Evolutionary conservation across 2,888 invertebrate genomes (phyloP), one percentile per base, ranked within the genome.

Genomic region (Volucella bombylans): DNA sequence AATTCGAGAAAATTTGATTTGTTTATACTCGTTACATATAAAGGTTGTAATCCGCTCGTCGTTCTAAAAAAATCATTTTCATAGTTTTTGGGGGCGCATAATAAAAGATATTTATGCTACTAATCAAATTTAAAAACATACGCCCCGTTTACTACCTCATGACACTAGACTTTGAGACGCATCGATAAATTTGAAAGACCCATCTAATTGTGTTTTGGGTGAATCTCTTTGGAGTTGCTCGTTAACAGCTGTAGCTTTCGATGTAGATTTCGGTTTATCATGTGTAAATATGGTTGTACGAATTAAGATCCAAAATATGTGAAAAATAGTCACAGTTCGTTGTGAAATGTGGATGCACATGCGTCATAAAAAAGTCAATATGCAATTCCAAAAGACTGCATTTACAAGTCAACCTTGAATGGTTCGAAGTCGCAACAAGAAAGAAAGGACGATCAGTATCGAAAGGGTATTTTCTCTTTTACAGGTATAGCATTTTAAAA

Each of bases 151-250:
- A 45, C 9, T 31, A 31, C 31, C 23, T 45, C n/a, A n/a, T 23
- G 61, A 45, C 47, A 61, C 43, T 59, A 43, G 43, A 59, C 45
- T 23, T 61, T 61, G 61, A 31, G 61, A 45, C 47, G 61, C 61
- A 61, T 45, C 45, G 61, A 8, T 61, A 23, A 23, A 23, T 45
- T 45, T 18, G 9, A 45, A n/a, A 23, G 11, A 6, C 31, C 23
- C 31, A 31, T 31, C 8, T 9, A 57, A 41, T 15, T 45, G 1
- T n/a, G 23, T 47, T n/a, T 61, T 3, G 45, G 47, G 39, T 8
- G 59, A 59, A 59, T 41, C 18, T 39, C 59, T 59, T 59, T 18
- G 4, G 18, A 43, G 41, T 18, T 18, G 15, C 18, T 10, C 39
- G 1, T 39, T 8, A 10, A 57, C 8, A 23, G n/a, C 9, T 38